Evolutionary conservation across 2,888 invertebrate genomes (phyloP).

Genomic region (Leptothorax acervorum): DNA sequence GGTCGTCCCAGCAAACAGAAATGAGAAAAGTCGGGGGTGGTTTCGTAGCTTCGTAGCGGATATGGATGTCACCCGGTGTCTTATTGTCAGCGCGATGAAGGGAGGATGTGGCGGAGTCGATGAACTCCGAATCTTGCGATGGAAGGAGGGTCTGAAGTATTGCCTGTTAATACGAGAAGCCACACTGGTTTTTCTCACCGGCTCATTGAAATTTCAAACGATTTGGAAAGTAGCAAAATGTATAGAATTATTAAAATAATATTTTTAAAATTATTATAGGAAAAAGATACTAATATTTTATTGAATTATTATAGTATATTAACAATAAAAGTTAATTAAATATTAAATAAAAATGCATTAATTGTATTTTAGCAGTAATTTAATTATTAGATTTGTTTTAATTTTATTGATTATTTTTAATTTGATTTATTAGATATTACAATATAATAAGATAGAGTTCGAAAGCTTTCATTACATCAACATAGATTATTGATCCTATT

Average conservation of each 20-base stretch:
- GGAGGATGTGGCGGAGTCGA: constrained; percentile 33
- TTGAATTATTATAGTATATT: background rate
- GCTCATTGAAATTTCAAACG: constrained; percentile 23
- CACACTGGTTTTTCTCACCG: background rate
- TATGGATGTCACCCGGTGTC: constrained; percentile 51
- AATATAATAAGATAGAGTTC: background rate
- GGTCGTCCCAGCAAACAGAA: constrained; percentile 71
- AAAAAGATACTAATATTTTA: background rate
- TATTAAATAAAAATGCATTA: background rate
- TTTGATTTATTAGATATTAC: background rate
- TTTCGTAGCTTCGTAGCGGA: constrained; percentile 49
- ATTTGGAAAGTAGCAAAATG: constrained; percentile 11
- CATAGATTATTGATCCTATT: background rate
- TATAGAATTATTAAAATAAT: background rate
- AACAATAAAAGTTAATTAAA: background rate
- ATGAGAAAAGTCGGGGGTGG: constrained; percentile 72
- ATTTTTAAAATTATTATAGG: background rate
- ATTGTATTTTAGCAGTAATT: background rate
- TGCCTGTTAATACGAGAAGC: constrained; percentile 21
- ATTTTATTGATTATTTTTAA: background rate
- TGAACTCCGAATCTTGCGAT: constrained; percentile 39
- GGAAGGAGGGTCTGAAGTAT: constrained; percentile 1
- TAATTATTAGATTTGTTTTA: background rate
- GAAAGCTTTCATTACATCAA: background rate
- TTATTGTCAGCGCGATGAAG: constrained; percentile 51